Evolutionary conservation across 2,888 invertebrate genomes (phyloP).

Genomic region (Galeruca laticollis): DNA sequence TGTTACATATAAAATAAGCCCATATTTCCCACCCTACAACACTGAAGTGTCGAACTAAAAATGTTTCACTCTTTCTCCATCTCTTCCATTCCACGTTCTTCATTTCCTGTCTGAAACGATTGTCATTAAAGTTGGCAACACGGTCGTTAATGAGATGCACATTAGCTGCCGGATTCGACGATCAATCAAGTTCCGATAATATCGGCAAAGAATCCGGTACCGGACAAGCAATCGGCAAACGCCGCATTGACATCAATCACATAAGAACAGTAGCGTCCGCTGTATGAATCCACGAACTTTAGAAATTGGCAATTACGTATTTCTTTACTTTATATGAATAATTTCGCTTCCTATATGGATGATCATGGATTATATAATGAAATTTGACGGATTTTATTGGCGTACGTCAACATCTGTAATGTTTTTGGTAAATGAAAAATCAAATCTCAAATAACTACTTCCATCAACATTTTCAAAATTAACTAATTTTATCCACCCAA

Average conservation of each 20-base stretch:
- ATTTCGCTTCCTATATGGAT: no score
- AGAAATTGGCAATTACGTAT: not conserved
- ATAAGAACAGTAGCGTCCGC: conserved; percentile 32
- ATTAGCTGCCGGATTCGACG: conserved; percentile 60
- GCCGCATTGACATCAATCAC: conserved; percentile 12
- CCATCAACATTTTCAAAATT: no score
- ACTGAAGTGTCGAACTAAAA: not conserved
- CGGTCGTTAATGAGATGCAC: conserved; percentile 59
- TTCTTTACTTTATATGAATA: no score
- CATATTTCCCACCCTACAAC: not conserved
- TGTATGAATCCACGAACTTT: not conserved
- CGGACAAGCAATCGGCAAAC: conserved; percentile 12
- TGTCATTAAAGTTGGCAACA: conserved; percentile 38
- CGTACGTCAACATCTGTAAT: no score
- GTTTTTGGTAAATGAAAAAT: no score
- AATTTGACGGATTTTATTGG: no score
- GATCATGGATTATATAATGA: no score
- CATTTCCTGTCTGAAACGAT: conserved; percentile 37
- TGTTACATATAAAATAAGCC: no score
- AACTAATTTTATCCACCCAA: no score
- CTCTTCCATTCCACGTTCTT: conserved; percentile 21
- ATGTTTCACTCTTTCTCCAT: not conserved
- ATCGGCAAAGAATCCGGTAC: conserved; percentile 66
- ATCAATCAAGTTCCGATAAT: conserved; percentile 70
- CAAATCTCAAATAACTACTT: no score